Evolutionary conservation across 2,888 invertebrate species (phyloP), one percentile per base, ranked within the genome.

Genomic region (Aphidoletes aphidimyza): DNA sequence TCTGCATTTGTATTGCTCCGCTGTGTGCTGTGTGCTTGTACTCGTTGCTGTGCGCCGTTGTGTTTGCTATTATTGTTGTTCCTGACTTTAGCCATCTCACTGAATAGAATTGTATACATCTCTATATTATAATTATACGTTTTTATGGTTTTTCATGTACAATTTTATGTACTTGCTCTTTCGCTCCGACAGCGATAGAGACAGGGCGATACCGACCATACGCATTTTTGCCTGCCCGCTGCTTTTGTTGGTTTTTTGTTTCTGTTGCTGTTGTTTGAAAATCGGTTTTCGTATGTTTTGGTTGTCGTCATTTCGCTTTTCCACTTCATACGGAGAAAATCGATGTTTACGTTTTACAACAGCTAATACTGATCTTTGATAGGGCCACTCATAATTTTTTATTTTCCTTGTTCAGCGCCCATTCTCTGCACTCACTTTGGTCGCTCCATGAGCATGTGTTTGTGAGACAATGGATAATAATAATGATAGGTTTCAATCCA

Each of bases 101-200:
- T 37, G 81, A 37, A 37, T 81, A 81, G 81, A 81, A 37, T 37
- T 11, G 37, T 81, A 81, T 81, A 81, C 81, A 81, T 81, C 81
- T 81, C 81, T 81, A 81, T 81, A 81, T 81, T 81, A 81, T 81
- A 81, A 81, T 81, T 81, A 81, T 81, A 81, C 22, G 81, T 81
- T 81, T n/a, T 37, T 81, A 81, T 81, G 81, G 37, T 81, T 37
- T n/a, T n/a, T n/a, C 37, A 81, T 81, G 81, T 81, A 37, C 81
- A 81, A n/a, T 69, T 81, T 36, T 34, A 78, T 36, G 78, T 78
- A 36, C 17, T 78, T 54, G 54, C 54, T 54, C 36, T 78, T 14
- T 8, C 78, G 6, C 37, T 54, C 37, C 37, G 37, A 37, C 39
- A 37, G 36, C 19, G 81, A n/a, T n/a, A n/a, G n/a, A n/a, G n/a